Conservation (phyloP, 2,888 invertebrate genomes). For the Stenodera caucasica region DNA sequence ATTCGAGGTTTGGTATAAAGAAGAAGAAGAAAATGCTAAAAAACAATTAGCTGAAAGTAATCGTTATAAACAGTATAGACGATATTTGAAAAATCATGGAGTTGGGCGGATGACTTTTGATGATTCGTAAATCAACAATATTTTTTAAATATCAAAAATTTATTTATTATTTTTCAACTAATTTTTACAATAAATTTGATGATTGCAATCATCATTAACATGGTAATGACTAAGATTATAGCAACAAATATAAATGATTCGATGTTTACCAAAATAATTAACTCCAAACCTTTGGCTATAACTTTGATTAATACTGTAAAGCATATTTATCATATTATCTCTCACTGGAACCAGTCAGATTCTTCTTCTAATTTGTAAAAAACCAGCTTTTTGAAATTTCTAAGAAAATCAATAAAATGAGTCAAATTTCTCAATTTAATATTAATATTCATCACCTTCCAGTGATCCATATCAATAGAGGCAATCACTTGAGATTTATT, state of each 20-base stretch:
- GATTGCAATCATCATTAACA: too few species aligned
- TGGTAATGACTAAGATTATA: too few species aligned
- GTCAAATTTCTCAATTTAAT: background rate
- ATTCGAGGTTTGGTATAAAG: constrained; percentile 75
- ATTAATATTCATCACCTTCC: constrained; percentile 57
- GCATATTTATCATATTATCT: background rate
- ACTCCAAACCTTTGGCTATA: too few species aligned
- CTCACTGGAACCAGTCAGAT: background rate
- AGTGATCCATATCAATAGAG: constrained; percentile 59
- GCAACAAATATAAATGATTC: too few species aligned
- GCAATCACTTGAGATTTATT: constrained; percentile 62
- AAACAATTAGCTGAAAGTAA: constrained; percentile 83
- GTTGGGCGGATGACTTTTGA: constrained; percentile 90
- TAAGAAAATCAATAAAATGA: constrained; percentile 27
- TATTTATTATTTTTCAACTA: constrained; percentile 11
- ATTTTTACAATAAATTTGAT: background rate
- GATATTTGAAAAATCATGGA: constrained; percentile 90
- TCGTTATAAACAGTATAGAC: constrained; percentile 83
- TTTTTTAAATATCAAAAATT: background rate
- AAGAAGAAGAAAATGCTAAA: constrained; percentile 83
- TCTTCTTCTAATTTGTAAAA: constrained; percentile 30
- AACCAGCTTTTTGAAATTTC: constrained; percentile 40
- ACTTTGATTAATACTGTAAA: too few species aligned
- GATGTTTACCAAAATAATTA: too few species aligned
- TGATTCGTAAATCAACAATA: constrained; percentile 62